These are phyloP conservation scores for Macaria notata DNA, from an alignment of 2,888 invertebrate species.

Conservation along the genomic window DNA sequence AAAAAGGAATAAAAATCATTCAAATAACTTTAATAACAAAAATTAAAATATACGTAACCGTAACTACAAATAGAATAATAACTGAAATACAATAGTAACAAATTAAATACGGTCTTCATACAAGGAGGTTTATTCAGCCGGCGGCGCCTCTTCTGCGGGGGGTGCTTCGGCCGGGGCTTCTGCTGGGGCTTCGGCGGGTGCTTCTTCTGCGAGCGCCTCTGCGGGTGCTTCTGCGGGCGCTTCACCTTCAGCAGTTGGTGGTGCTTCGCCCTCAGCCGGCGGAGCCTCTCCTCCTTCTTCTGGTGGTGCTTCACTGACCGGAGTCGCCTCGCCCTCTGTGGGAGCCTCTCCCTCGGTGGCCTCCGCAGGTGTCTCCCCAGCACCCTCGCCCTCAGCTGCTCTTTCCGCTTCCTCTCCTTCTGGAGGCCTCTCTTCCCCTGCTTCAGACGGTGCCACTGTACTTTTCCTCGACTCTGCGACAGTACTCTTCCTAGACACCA, in stretches of 20 bases:
- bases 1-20: too few relatives aligned
- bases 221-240: slow-evolving; percentile 24
- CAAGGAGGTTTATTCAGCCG: slow-evolving; percentile 13
- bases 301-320: slow-evolving; percentile 15
- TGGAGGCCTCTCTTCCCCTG: slow-evolving; percentile 16
- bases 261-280: slow-evolving; percentile 26
- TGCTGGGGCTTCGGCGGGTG: slow-evolving; percentile 6
- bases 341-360: slow-evolving; percentile 19
- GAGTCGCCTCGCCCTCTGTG: slow-evolving; percentile 24
- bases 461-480: slow-evolving; percentile 14
- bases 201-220: neutral
- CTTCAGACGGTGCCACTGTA: slow-evolving; percentile 1
- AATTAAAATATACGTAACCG: slow-evolving; percentile 20
- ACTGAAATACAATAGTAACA: slow-evolving; percentile 23
- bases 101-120: slow-evolving; percentile 23
- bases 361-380: slow-evolving; percentile 26
- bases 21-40: neutral
- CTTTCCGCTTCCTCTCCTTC: slow-evolving; percentile 29
- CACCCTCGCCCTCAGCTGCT: slow-evolving; percentile 18
- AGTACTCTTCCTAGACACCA: slow-evolving; percentile 2
- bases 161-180: slow-evolving; percentile 24
- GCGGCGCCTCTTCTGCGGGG: neutral
- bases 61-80: slow-evolving; percentile 24
- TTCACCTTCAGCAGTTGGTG: neutral
- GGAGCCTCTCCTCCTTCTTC: slow-evolving; percentile 25